Base-by-base conservation (phyloP, 2,888 invertebrate species). In the Agonopterix heracliana region DNA sequence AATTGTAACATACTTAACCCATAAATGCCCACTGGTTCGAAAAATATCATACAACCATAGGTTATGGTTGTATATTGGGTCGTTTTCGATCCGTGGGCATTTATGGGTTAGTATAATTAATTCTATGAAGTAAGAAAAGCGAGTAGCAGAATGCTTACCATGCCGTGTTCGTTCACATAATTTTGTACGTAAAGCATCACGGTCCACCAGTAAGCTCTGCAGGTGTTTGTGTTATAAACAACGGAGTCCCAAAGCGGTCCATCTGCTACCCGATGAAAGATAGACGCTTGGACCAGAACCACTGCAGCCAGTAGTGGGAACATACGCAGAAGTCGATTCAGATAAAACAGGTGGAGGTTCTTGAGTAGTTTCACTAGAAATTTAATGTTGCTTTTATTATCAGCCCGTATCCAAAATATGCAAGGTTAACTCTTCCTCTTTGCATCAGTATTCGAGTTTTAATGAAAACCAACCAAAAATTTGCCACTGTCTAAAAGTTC, bases 161-260 rank as follows among this genome's bases (percentile, higher is more conserved):
- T 57, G 41, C 54, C 47, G 0, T 34, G 34, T 8, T 68, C 61
- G 26, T 64, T 74, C 14, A 76, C 60, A 44, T 64, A 77, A 49
- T 81, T 81, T 50, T 81, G 81, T 2, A 79, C 56, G 49, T 80
- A 68, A 10, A 81, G 53, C 36, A 81, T 52, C 0, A 78, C 70
- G 2, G 69, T 54, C 81, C 80, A 81, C 80, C 81, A 81, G 26
- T 62, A 63, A 0, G 57, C 48, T 34, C 79, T 61, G 36, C 81
- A 81, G 1, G 47, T 50, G 8, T 69, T 60, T 1, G 65, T 63
- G 9, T 59, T 53, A 0, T 34, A 7, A 0, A 55, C 66, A 1
- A 68, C 53, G 0, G 9, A 9, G 2, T 12, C 41, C 67, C 79
- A 81, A 45, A 49, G 11, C 0, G 78, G 77, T 0, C 80, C 80